Evolutionary conservation across 2,113 vertebrate species (phyloP), one percentile per base, ranked within the genome.

Genomic region (Pao palembangensis): DNA sequence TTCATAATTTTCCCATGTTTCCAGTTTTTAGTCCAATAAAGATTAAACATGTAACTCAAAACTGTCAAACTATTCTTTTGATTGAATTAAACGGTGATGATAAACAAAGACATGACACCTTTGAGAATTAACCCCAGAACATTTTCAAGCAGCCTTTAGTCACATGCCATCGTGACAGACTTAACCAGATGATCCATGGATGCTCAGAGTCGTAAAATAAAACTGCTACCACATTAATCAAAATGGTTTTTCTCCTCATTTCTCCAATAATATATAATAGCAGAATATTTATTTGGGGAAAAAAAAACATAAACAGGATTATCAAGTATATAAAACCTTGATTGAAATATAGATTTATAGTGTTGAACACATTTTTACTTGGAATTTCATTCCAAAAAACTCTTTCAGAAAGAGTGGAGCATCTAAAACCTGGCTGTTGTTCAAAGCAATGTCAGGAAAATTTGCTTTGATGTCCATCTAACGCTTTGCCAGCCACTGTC

Each of bases 181-280:
- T 17, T 64, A 17, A 51, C 64, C 28, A 61, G 58, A 86, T 86
- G 82, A 78, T 83, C 82, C 84, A 88, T 78, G 54, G 86, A 34
- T 69, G 76, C 74, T 74, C 49, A 38, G 12, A 46, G 34, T 48
- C 16, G 44, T 69, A 62, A 68, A 43, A 51, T 25, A 46, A 2
- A 31, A 28, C 6, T 6, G 2, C 12, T 31, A 7, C 25, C 44
- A 34, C 28, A 41, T 52, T 61, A 15, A 28, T n/a, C 14, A 3
- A 34, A 18, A n/a, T 43, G 20, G 43, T 62, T 28, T 28, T 58
- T 6, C 23, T 6, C 28, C 8, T 52, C n/a, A 55, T 65, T 25
- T 41, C 43, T 54, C 23, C 25, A 11, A 28, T 34, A 28, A 4
- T 18, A 41, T 42, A 8, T 41, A 61, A 13, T 38, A 42, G 52